Percentiles rank a stretch among this genome's conserved stretches.
phyloP scores from a whole-genome alignment of 2,113 vertebrate species.

The Phainopepla nitens region DNA sequence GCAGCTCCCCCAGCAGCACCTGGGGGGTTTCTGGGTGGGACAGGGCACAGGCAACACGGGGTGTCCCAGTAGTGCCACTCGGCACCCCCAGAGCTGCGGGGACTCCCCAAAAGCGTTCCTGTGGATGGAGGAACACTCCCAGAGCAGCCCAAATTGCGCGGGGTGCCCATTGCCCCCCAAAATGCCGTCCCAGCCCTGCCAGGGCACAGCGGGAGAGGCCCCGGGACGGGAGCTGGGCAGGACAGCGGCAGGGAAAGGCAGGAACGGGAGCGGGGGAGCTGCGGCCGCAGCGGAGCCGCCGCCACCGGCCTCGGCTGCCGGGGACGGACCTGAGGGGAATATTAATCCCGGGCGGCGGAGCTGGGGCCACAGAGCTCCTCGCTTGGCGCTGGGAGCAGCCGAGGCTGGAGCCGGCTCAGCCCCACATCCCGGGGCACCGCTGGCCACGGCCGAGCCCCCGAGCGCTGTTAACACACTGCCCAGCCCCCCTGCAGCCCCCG shows the following conservation, averaged over 20 bases:
- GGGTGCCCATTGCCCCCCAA: accelerated
- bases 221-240: background rate
- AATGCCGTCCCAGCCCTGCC: accelerated
- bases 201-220: accelerated
- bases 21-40: too few relatives aligned
- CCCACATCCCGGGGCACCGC: background rate
- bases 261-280: background rate
- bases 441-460: background rate
- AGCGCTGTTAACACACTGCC: background rate
- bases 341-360: background rate
- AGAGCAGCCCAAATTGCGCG: background rate
- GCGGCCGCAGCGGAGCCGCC: background rate
- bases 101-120: background rate
- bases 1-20: background rate
- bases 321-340: background rate
- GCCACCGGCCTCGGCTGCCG: background rate
- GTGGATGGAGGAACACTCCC: accelerated
- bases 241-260: too few relatives aligned
- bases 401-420: background rate
- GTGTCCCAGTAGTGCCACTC: accelerated
- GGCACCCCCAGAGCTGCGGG: background rate
- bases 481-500: background rate
- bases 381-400: accelerated
- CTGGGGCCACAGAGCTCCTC: background rate
- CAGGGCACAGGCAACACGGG: accelerated